A percentile compares a stretch with the other conserved stretches of the same genome.
Evolutionary conservation across 2,797 vertebrate species (phyloP).

Genomic region (Dipus sagitta): DNA sequence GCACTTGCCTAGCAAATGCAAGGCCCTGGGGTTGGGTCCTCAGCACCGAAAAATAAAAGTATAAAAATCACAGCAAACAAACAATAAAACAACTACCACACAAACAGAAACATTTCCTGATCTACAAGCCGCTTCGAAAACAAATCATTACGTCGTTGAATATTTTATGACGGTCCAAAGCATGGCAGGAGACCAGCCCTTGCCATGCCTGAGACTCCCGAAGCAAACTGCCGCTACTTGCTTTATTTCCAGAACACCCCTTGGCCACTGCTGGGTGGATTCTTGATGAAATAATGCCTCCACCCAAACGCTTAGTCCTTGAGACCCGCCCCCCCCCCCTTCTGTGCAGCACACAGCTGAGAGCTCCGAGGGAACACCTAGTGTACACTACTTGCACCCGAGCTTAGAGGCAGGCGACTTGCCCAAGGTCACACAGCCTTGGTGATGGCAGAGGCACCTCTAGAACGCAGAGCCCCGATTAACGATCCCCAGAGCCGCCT

Average conservation of each 20-base stretch:
- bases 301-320: slow-evolving; percentile 16
- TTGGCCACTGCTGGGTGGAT: slow-evolving; percentile 58
- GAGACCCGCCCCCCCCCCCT: not conserved
- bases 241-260: slow-evolving; percentile 60
- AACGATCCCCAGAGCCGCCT: not conserved
- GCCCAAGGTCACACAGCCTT: slow-evolving; percentile 66
- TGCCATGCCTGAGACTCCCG: slow-evolving; percentile 53
- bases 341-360: not conserved
- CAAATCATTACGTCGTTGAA: slow-evolving; percentile 83
- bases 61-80: no score
- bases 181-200: slow-evolving; percentile 59
- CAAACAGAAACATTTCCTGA: slow-evolving; percentile 79
- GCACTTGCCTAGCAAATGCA: no score
- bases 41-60: no score
- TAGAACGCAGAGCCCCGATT: not conserved
- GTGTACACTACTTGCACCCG: not conserved
- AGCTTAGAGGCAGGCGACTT: not conserved
- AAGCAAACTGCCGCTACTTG: slow-evolving; percentile 63
- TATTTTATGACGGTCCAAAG: slow-evolving; percentile 83
- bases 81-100: slow-evolving; percentile 56
- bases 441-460: not conserved
- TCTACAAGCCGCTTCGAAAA: slow-evolving; percentile 77
- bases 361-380: not conserved
- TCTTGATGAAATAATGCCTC: slow-evolving; percentile 39
- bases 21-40: no score